phyloP scores from a whole-genome alignment of 1,140 invertebrate genomes.

The Papilio glaucus region DNA sequence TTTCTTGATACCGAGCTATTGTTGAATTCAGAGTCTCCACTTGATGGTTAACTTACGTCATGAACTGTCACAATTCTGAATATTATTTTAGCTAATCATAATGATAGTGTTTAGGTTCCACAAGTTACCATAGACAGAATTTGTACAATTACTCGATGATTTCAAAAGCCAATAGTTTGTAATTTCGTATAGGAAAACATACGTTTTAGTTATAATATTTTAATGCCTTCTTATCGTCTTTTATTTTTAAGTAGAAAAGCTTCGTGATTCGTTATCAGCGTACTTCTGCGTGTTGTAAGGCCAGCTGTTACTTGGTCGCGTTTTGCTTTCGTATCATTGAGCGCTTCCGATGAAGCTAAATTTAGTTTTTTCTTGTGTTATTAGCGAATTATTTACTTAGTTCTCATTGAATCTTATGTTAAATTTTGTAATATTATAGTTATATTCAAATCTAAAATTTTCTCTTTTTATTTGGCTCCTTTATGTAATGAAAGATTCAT shows the following conservation, averaged over 20 bases:
- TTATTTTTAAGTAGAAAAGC: conserved; percentile 42
- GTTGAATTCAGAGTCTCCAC: neutral
- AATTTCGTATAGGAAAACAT: conserved; percentile 40
- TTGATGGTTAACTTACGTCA: neutral
- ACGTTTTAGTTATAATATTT: conserved; percentile 39
- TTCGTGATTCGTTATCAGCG: conserved; percentile 5
- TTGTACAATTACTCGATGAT: conserved; percentile 48
- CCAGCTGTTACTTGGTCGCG: neutral
- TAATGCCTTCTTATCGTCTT: conserved; percentile 39
- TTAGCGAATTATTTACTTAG: neutral
- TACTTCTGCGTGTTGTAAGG: neutral
- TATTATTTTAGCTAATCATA: conserved; percentile 31
- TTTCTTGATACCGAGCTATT: neutral
- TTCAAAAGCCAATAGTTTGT: conserved; percentile 33
- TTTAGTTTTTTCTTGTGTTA: conserved; percentile 20
- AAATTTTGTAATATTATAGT: conserved; percentile 8
- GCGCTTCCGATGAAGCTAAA: neutral
- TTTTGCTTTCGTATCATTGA: conserved; percentile 2
- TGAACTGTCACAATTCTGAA: conserved; percentile 22
- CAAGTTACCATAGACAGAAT: conserved; percentile 46
- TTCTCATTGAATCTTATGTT: conserved; percentile 7
- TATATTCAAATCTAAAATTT: neutral
- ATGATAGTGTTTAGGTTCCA: conserved; percentile 43
- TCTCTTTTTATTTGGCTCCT: neutral
- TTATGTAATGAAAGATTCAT: neutral